These are phyloP conservation scores for Elaphurus davidianus DNA, from an alignment of 2,113 vertebrate species.

Conservation along the genomic window DNA sequence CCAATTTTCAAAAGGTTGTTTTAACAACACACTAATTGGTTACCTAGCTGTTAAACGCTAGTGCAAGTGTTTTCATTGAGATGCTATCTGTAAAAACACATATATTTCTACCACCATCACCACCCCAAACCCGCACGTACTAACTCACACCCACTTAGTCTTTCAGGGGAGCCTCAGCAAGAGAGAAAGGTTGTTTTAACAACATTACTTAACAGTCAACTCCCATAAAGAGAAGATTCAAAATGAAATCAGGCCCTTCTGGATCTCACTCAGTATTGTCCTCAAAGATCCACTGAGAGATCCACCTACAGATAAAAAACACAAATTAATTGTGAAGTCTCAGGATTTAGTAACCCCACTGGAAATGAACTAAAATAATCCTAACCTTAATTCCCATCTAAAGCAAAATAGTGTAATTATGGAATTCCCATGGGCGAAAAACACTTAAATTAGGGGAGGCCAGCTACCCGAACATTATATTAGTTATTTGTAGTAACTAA, in stretches of 20 bases:
- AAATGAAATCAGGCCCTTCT: background rate
- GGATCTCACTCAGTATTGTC: background rate
- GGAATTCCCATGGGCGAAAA: background rate
- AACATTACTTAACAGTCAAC: background rate
- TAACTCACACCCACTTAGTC: slow-evolving; percentile 64
- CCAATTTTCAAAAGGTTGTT: background rate
- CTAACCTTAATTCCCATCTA: background rate
- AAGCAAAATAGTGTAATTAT: background rate
- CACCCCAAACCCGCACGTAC: slow-evolving; percentile 48
- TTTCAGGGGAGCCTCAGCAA: slow-evolving; percentile 69
- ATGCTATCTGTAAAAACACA: background rate
- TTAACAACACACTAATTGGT: background rate
- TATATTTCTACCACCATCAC: background rate
- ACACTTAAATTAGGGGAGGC: background rate
- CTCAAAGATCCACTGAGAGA: background rate
- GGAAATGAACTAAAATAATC: background rate
- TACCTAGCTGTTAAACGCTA: background rate
- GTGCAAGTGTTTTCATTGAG: background rate
- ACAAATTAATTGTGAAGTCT: background rate
- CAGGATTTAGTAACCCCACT: background rate
- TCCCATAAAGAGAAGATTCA: background rate
- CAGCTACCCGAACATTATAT: background rate
- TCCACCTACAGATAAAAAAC: background rate
- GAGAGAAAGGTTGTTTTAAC: too few relatives aligned
- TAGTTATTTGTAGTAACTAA: background rate